Percentiles rank a stretch among this genome's conserved stretches.
Evolutionary conservation across 2,113 vertebrate species (phyloP).

Genomic region (Bos taurus): ARS-UCD2.0 NC_037338.1:17704001-17704500

Average conservation of each 20-base stretch:
- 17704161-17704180: neutral
- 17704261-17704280: neutral
- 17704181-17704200: neutral
- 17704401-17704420: neutral
- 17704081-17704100: neutral
- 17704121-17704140: neutral
- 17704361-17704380: too few species aligned
- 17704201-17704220: neutral
- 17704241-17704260: neutral
- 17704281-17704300: neutral
- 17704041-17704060: neutral
- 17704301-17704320: neutral
- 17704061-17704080: neutral
- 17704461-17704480: neutral
- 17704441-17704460: neutral
- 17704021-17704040: neutral
- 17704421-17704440: neutral
- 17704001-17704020: neutral
- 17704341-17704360: neutral
- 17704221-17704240: neutral
- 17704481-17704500: neutral
- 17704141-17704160: too few species aligned
- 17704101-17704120: neutral
- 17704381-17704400: neutral
- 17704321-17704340: neutral